Evolutionary conservation across 2,113 vertebrate species (phyloP).

Genomic region (Dendropsophus ebraccatus): DNA sequence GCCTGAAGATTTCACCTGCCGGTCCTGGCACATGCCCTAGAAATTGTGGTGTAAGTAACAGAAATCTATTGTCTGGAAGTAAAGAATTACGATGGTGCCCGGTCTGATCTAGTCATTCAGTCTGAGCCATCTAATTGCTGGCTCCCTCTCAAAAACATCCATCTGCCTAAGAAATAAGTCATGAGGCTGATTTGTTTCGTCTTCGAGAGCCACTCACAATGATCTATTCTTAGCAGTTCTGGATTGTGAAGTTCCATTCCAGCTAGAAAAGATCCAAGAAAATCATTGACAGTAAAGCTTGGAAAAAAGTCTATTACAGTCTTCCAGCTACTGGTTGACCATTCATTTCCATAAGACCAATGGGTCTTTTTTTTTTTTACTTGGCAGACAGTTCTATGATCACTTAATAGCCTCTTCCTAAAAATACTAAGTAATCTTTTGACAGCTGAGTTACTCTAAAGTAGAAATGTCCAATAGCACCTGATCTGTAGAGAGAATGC

Average conservation of each 20-base stretch:
- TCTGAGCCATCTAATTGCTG: conserved; percentile 12
- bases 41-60: not conserved
- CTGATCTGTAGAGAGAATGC: too few species aligned
- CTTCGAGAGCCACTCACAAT: not conserved
- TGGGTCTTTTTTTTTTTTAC: not conserved
- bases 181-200: not conserved
- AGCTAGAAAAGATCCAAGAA: too few species aligned
- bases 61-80: not conserved
- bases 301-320: too few species aligned
- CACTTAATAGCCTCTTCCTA: not conserved
- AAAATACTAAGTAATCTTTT: not conserved
- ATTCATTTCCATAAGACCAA: not conserved
- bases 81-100: conserved; percentile 1
- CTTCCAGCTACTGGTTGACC: too few species aligned
- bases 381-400: not conserved
- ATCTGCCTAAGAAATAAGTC: not conserved
- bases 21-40: not conserved
- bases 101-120: not conserved
- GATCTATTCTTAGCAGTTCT: not conserved
- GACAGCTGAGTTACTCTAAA: not conserved
- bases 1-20: not conserved
- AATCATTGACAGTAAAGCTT: too few species aligned
- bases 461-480: too few species aligned
- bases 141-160: not conserved
- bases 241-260: not conserved